Conservation (phyloP, 2,888 invertebrate species). For the Drosophila neotestacea region DNA sequence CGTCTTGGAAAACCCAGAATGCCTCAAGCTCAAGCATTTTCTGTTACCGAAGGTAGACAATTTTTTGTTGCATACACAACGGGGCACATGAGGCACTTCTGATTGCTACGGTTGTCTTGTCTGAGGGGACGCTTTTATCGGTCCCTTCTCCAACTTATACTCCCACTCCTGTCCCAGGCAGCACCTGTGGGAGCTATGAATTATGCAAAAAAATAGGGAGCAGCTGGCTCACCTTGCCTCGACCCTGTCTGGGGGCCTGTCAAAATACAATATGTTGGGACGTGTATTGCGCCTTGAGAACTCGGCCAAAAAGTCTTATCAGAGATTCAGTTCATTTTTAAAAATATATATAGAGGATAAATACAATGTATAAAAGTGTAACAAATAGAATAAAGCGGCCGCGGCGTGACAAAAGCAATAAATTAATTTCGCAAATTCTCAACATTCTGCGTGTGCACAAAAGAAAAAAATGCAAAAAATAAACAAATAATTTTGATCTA, state of each 20-base stretch:
- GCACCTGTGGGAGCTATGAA: slow-evolving; percentile 74
- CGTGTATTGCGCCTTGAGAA: slow-evolving; percentile 29
- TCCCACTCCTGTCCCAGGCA: not conserved
- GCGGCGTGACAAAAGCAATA: slow-evolving; percentile 65
- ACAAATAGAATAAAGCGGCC: slow-evolving; percentile 49
- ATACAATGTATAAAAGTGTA: slow-evolving; percentile 43
- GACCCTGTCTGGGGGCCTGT: slow-evolving; percentile 41
- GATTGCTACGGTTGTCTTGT: slow-evolving; percentile 58
- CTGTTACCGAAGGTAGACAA: slow-evolving; percentile 35
- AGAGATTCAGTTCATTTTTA: slow-evolving; percentile 33
- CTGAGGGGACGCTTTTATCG: slow-evolving; percentile 14
- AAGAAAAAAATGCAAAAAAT: slow-evolving; percentile 23
- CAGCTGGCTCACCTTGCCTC: slow-evolving; percentile 23
- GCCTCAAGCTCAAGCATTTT: slow-evolving; percentile 36
- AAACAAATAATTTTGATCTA: slow-evolving; percentile 7
- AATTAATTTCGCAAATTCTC: slow-evolving; percentile 74
- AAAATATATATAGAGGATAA: slow-evolving; percentile 26
- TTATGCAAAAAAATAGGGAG: slow-evolving; percentile 63
- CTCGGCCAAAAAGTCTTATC: slow-evolving; percentile 48
- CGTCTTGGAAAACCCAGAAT: not conserved
- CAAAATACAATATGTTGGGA: slow-evolving; percentile 43
- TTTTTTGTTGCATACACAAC: slow-evolving; percentile 70
- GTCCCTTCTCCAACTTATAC: not conserved
- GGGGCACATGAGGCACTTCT: slow-evolving; percentile 63
- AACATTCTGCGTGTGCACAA: slow-evolving; percentile 41